phyloP scores from a whole-genome alignment of 1,140 invertebrate species.

The Cotesia vestalis region DNA sequence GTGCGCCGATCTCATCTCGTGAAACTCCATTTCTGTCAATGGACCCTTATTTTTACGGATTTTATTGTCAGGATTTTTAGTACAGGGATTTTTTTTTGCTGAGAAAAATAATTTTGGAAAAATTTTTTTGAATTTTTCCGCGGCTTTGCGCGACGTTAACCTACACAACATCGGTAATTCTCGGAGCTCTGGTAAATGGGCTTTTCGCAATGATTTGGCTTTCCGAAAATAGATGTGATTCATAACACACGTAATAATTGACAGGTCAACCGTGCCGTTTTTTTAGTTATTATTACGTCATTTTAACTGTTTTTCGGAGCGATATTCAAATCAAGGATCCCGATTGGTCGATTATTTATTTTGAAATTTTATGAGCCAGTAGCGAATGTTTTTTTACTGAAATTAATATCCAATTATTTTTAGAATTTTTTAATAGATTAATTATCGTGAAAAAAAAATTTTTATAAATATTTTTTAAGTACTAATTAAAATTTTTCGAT shows the following conservation, averaged over 20 bases:
- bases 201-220: constrained; percentile 26
- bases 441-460: no score
- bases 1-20: constrained; percentile 34
- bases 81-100: no score
- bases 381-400: no score
- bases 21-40: constrained; percentile 30
- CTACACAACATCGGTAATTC: constrained; percentile 28
- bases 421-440: no score
- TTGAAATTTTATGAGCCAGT: no score
- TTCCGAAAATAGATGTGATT: constrained; percentile 44
- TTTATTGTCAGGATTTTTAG: not conserved
- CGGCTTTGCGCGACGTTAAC: constrained; percentile 22
- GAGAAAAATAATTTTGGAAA: no score
- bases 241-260: constrained; percentile 41
- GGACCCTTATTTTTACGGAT: not conserved
- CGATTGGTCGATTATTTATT: no score
- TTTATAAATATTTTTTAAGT: no score
- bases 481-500: no score
- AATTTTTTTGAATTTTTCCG: no score
- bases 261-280: constrained; percentile 20
- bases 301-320: not conserved
- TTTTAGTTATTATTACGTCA: not conserved
- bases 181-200: not conserved
- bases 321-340: no score
- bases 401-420: no score